Base-by-base conservation (phyloP, 2,797 vertebrate species). In the Nothura maculosa region DNA sequence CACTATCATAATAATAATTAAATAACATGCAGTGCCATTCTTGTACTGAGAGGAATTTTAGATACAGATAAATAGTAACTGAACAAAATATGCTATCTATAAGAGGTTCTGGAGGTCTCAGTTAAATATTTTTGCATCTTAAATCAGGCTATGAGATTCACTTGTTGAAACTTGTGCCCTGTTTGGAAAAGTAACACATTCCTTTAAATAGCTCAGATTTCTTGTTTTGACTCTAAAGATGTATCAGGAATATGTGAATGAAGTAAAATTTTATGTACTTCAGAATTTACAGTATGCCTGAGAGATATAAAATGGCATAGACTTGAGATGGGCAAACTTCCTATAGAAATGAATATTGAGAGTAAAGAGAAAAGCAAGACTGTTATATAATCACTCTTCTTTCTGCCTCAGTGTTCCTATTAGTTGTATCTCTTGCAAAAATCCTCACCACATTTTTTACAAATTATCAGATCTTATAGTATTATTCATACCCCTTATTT, bases 141-240 rank as follows among this genome's bases (percentile, higher is more conserved):
- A 70, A 63, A 24, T 91, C 93, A 90, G 62, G 30, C 50, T 90
- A 20, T 73, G 91, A 50, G 62, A 87, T 94, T 96, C 88, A 79
- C 96, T 97, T 89, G 92, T 95, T 94, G 92, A 96, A 96, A 96
- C 70, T 69, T 76, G 64, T 67, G 76, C 80, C 84, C 73, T 72
- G 21, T 17, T 69, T 88, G 54, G 79, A 90, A 84, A 85, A 97
- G 94, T 85, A 96, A 77, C 52, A 22, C 45, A 74, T 94, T 94
- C 81, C 80, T 96, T 94, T 89, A 73, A 88, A 87, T 90, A 79
- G 69, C 87, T 94, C 81, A 57, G 60, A 87, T 96, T 89, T n/a
- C 52, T 10, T 85, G 73, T 77, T 32, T 95, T 82, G 79, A 81
- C 45, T 89, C 36, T 81, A 70, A 61, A 25, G 64, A n/a, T 92